Base-by-base conservation (phyloP, 2,888 invertebrate species). In the Scaptomyza flava region DNA sequence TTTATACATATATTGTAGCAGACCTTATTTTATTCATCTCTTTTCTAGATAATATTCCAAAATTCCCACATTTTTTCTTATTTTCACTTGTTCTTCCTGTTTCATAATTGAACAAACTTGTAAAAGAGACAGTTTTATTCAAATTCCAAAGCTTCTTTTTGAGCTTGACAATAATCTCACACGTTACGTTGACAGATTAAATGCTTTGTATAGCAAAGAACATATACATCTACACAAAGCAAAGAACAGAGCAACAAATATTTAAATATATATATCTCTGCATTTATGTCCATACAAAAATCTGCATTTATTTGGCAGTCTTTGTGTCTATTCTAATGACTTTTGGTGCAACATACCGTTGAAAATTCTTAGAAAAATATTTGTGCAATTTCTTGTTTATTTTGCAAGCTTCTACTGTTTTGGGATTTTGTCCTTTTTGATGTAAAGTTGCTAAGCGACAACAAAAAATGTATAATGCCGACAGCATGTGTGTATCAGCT, bases 361-460 rank as follows among this genome's bases (percentile, higher is more conserved):
- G 12, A n/a, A 53, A 33, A 27, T 47, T 1, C 0, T 1, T 14
- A 0, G 1, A 23, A 23, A 11, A 34, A 12, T 12, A 12, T 34
- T 34, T n/a, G n/a, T n/a, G n/a, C n/a, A n/a, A n/a, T n/a, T n/a
- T n/a, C n/a, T n/a, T n/a, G n/a, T n/a, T n/a, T n/a, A n/a, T n/a
- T n/a, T n/a, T n/a, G n/a, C n/a, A n/a, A n/a, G 81, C 77, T 74
- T 53, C 34, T 60, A 57, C 7, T 3, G 41, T 7, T 41, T 41
- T 51, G 47, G 68, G 64, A 58, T 67, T 72, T 57, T 77, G 72
- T 72, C 69, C 71, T 66, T 67, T 75, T 74, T 73, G 74, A 80
- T 79, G 79, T 70, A 68, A 70, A 63, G 80, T 81, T 81, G 79
- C 81, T 79, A 79, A 81, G 81, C 79, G 79, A 63, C 79, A 73